Conservation (phyloP, 2,888 invertebrate genomes). For the Empis livida region DNA sequence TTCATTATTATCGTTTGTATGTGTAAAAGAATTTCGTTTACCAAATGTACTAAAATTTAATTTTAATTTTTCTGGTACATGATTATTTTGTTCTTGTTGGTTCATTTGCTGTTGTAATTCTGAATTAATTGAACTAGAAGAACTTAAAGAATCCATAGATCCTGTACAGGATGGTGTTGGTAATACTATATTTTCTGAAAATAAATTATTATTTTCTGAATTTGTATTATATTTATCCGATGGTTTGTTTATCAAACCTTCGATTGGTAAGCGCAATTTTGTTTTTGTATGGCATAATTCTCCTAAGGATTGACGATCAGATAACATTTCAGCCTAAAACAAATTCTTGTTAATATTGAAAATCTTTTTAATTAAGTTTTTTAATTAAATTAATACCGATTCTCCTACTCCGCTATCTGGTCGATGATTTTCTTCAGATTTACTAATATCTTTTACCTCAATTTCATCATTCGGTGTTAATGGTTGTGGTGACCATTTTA, state of each 20-base stretch:
- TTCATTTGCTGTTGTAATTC: conserved; percentile 9
- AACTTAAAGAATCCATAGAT: conserved; percentile 18
- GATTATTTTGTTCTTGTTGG: not conserved
- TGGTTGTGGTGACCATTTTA: conserved; percentile 7
- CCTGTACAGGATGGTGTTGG: conserved; percentile 16
- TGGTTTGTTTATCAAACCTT: conserved; percentile 5
- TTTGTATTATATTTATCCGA: too few relatives aligned
- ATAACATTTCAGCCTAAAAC: conserved; percentile 14
- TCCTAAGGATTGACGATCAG: conserved; percentile 13
- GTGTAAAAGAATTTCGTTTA: conserved; percentile 7
- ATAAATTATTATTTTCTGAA: not conserved
- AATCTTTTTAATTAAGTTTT: not conserved
- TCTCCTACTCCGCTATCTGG: conserved; percentile 17
- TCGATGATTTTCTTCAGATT: conserved; percentile 9
- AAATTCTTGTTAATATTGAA: not conserved
- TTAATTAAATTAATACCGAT: conserved; percentile 10
- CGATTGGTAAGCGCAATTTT: conserved; percentile 13
- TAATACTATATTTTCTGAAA: conserved; percentile 4
- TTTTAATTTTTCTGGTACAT: not conserved
- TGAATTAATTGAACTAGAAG: conserved; percentile 9
- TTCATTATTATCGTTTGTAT: not conserved
- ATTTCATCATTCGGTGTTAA: not conserved
- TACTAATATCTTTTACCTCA: not conserved
- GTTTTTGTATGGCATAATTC: conserved; percentile 16
- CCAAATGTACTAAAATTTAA: conserved; percentile 12